These are phyloP conservation scores for Hucho hucho DNA, from an alignment of 2,113 vertebrate species.

Conservation along the genomic window DNA sequence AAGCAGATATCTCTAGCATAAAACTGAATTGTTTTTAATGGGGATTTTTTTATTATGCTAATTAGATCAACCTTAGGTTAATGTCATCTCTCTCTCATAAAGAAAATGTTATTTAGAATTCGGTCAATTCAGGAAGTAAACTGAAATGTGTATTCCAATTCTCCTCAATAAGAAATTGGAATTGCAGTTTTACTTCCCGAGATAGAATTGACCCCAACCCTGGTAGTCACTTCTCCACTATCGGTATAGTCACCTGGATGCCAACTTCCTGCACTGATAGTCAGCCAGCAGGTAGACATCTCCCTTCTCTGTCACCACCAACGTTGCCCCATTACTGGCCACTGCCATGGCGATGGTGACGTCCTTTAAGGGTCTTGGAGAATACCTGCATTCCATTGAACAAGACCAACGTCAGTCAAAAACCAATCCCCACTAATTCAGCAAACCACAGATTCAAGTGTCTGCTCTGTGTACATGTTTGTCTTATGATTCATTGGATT, in stretches of 20 bases:
- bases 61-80: too few species aligned
- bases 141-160: background rate
- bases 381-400: constrained; percentile 77
- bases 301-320: constrained; percentile 89
- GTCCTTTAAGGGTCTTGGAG: constrained; percentile 89
- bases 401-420: background rate
- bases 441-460: background rate
- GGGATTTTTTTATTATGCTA: too few species aligned
- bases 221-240: constrained; percentile 35
- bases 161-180: background rate
- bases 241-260: constrained; percentile 76
- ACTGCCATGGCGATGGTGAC: constrained; percentile 82
- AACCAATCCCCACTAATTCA: background rate
- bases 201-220: too few species aligned
- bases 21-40: too few species aligned
- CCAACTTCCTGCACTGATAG: constrained; percentile 97
- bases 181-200: too few species aligned
- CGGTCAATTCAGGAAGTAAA: too few species aligned
- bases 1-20: too few species aligned
- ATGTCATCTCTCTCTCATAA: too few species aligned
- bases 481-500: background rate
- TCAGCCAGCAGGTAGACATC: constrained; percentile 92
- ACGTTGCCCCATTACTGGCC: constrained; percentile 92
- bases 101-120: too few species aligned
- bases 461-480: background rate